Base-by-base conservation (phyloP, 2,113 vertebrate species). In the Tachuris rubrigastra region DNA sequence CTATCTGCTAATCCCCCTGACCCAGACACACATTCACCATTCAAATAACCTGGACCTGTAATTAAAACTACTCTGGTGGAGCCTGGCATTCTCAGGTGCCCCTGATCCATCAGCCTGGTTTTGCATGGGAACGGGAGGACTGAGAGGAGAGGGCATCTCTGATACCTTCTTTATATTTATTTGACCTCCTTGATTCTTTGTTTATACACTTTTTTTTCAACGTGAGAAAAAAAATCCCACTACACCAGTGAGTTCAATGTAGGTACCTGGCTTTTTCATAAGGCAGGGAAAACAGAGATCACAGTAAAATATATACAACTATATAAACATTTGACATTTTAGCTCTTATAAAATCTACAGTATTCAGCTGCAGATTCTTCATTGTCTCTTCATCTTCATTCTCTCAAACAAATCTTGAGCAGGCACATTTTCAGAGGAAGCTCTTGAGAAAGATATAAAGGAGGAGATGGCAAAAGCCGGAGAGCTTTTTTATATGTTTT, bases 111-210 rank as follows among this genome's bases (percentile, higher is more conserved):
- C 35, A 73, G 12, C 17, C 25, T 69, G 20, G 14, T 33, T 41
- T 67, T 2, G 2, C 22, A 23, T 0, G 0, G 15, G 24, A 8
- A 41, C 7, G 23, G 24, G 21, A 9, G 0, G 1, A 13, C 10
- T 66, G 46, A 80, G 35, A 87, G 50, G 1, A 6, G 4, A 20
- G 27, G 21, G 5, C 1, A 2, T 28, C 27, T 56, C 44, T 83
- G 16, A 28, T 30, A 77, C 6, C 5, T 18, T 7, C 10, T 66
- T 69, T 37, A 28, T 68, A 41, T n/a, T 92, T 62, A 2, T 25
- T 60, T 94, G 23, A 60, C 33, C 31, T 79, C 27, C 21, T 27
- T 8, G 22, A 69, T 41, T 8, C 23, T 81, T 85, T 75, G 18
- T 39, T 87, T 52, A 46, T 39, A 33, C 2, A 21, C 2, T 5